Evolutionary conservation across 2,113 vertebrate species (phyloP).

Genomic region (Pagrus major): DNA sequence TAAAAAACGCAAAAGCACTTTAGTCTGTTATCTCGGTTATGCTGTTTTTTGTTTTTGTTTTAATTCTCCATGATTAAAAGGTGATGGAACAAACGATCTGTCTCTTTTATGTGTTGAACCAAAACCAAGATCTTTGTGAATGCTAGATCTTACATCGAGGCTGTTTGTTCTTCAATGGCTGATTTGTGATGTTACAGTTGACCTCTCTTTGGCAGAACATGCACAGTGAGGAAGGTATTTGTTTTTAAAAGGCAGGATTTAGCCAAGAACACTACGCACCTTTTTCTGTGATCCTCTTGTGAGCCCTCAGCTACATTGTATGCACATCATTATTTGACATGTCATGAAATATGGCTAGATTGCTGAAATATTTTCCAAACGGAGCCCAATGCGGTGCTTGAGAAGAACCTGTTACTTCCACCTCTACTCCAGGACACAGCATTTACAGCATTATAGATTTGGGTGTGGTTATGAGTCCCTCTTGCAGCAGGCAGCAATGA

Average conservation of each 20-base stretch:
- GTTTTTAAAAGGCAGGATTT: conserved; percentile 32
- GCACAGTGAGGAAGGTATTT: conserved; percentile 33
- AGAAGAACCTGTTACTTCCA: conserved; percentile 56
- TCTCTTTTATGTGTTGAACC: neutral
- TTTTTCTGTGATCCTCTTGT: conserved; percentile 27
- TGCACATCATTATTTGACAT: conserved; percentile 51
- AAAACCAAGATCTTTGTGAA: neutral
- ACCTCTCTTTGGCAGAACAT: conserved; percentile 24
- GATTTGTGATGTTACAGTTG: conserved; percentile 8
- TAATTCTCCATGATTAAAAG: neutral
- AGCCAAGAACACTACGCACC: conserved; percentile 23
- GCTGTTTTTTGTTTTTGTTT: neutral
- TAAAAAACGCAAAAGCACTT: neutral
- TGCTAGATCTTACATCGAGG: neutral
- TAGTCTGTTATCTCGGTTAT: neutral
- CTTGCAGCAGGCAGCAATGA: conserved; percentile 28
- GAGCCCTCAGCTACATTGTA: conserved; percentile 30
- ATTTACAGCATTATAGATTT: conserved; percentile 30
- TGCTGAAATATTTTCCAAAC: conserved; percentile 49
- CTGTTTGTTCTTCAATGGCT: neutral
- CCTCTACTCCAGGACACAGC: conserved; percentile 25
- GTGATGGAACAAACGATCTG: neutral
- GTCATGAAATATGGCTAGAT: conserved; percentile 44
- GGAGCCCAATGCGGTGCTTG: conserved; percentile 17
- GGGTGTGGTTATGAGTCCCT: conserved; percentile 60